Percentiles rank a stretch among this genome's conserved stretches.
Evolutionary conservation across 2,888 invertebrate species (phyloP).

Genomic region (Tortricodes alternella): DNA sequence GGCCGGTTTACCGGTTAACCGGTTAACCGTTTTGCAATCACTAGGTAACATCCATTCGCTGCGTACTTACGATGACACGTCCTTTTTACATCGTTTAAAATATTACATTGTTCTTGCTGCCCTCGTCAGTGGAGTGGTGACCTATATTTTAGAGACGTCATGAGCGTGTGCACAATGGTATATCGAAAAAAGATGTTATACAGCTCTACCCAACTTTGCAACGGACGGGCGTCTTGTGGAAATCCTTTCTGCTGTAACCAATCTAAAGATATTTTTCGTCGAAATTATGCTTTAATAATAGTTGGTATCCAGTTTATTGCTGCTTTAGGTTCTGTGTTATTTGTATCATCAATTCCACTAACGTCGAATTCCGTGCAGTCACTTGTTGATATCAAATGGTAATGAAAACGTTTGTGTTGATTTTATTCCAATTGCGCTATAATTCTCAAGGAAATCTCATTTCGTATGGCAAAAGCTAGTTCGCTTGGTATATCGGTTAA

Average conservation of each 20-base stretch:
- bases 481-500: background rate
- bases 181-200: constrained; percentile 21
- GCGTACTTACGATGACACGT: background rate
- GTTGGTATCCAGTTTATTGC: background rate
- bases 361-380: too few relatives aligned
- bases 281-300: background rate
- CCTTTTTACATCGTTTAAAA: background rate
- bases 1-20: too few relatives aligned
- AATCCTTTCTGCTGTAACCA: background rate
- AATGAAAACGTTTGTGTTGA: too few relatives aligned
- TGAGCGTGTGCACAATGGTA: constrained; percentile 16
- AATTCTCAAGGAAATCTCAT: too few relatives aligned
- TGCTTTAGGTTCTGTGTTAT: background rate
- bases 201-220: background rate
- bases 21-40: too few relatives aligned
- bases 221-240: background rate
- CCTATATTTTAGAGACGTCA: constrained; percentile 15
- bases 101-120: constrained; percentile 16
- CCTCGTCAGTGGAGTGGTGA: constrained; percentile 1
- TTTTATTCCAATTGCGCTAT: too few relatives aligned
- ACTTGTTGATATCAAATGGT: too few relatives aligned
- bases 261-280: background rate
- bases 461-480: too few relatives aligned
- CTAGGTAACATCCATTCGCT: too few relatives aligned
- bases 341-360: too few relatives aligned